Evolutionary conservation across 2,113 vertebrate genomes (phyloP).

Genomic region (Pteruthius melanotis): DNA sequence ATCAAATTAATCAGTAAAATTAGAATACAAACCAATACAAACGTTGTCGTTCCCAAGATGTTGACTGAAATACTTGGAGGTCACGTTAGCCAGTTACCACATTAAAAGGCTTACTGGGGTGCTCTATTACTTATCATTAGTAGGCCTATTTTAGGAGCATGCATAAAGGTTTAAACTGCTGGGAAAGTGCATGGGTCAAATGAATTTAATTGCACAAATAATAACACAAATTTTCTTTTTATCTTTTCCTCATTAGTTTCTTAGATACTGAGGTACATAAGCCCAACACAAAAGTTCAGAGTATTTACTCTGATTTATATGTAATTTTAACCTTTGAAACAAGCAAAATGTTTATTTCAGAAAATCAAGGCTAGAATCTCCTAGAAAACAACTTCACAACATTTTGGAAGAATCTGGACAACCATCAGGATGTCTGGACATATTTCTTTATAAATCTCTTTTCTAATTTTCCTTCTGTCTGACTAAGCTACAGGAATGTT

Average conservation of each 20-base stretch:
- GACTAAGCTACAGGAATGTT: neutral
- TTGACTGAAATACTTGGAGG: neutral
- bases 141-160: neutral
- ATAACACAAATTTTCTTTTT: neutral
- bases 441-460: neutral
- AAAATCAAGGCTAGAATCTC: neutral
- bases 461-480: neutral
- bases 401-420: neutral
- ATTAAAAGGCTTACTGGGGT: neutral
- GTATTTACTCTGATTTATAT: neutral
- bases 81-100: neutral
- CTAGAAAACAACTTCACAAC: neutral
- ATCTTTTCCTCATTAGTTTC: neutral
- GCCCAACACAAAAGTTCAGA: neutral
- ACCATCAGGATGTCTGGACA: neutral
- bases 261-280: neutral
- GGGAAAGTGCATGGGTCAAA: neutral
- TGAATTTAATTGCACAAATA: neutral
- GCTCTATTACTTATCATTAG: neutral
- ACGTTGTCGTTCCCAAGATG: neutral
- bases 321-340: neutral
- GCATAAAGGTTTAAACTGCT: neutral
- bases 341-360: neutral
- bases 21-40: neutral
- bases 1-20: constrained; percentile 41